Percentiles rank a stretch among this genome's conserved stretches.
Conservation (phyloP, 2,797 vertebrate genomes). For the Tachyglossus aculeatus region DNA sequence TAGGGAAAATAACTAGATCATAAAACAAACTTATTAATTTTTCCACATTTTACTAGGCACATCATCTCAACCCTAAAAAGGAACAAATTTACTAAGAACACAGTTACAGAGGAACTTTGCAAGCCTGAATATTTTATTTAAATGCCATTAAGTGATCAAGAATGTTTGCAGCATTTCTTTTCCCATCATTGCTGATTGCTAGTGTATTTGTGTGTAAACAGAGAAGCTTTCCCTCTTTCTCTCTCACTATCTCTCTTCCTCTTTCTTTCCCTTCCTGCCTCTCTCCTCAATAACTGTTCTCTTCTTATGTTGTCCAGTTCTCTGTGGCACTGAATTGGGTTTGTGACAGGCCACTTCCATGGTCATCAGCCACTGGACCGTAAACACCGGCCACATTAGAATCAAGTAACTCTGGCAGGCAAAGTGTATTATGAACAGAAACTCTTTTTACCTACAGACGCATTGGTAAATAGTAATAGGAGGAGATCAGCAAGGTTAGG, state of each 20-base stretch:
- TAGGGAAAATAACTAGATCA: slow-evolving; percentile 49
- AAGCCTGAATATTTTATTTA: slow-evolving; percentile 62
- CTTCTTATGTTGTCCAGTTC: background rate
- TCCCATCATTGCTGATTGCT: slow-evolving; percentile 31
- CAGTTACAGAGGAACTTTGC: slow-evolving; percentile 12
- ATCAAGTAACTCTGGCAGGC: background rate
- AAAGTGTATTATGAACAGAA: background rate
- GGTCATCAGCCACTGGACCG: background rate
- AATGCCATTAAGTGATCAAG: slow-evolving; percentile 50
- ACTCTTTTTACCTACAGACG: background rate
- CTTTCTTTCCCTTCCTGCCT: no score
- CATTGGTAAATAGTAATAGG: background rate
- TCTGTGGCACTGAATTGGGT: background rate
- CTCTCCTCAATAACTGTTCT: slow-evolving; percentile 22
- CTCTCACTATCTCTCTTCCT: no score
- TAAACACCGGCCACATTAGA: background rate
- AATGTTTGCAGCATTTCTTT: slow-evolving; percentile 46
- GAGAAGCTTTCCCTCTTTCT: background rate
- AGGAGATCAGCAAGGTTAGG: no score
- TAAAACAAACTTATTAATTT: slow-evolving; percentile 59
- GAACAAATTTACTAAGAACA: slow-evolving; percentile 40
- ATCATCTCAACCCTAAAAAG: slow-evolving; percentile 39
- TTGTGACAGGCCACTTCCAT: background rate
- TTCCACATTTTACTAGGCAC: slow-evolving; percentile 30
- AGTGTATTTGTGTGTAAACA: slow-evolving; percentile 22